Base-by-base conservation (phyloP, 2,113 vertebrate genomes). In the Otus sunia region DNA sequence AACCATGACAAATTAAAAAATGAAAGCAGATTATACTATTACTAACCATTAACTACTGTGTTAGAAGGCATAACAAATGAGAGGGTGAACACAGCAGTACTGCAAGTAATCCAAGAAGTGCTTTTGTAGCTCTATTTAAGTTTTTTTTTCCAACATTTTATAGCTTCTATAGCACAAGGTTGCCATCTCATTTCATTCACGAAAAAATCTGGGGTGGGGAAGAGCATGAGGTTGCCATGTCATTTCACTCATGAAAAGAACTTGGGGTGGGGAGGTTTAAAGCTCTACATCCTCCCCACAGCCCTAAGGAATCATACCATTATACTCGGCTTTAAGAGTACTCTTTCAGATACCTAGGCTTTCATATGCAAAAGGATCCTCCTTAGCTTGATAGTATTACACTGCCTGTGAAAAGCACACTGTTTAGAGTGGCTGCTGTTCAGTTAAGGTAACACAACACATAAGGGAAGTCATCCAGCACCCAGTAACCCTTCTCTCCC, bases 11-110 rank as follows among this genome's bases (percentile, higher is more conserved):
- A 90, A 94, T 76, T 56, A 74, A 92, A 89, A 80, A 84, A 71
- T 34, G 67, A 59, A 68, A 78, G 16, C 17, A 79, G 26, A 88
- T 86, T 6, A 77, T 37, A 11, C 66, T 41, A 39, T 72, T 85
- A 90, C 43, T 92, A 94, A 75, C 72, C 25, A 74, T 91, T 93
- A 97, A 86, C 86, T 53, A 45, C 30, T 60, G 56, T 49, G 37
- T 56, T 87, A 78, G 49, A 88, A 75, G 23, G 55, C 80, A 15
- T 86, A 92, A 86, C 64, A 87, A 92, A 86, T 23, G 10, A 77
- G 43, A 84, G 19, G 56, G 2, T 76, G 13, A 77, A 88, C 39
- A 80, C 5, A 67, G n/a, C 2, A 53, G 23, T 16, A 76, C 11
- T 10, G 11, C 37, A 59, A 62, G 27, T 62, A 56, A 90, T 17